Percentiles rank a stretch among this genome's conserved stretches.
These are phyloP conservation scores for Malacoraja senta DNA, from an alignment of 2,797 vertebrate species.

Conservation along the genomic window DNA sequence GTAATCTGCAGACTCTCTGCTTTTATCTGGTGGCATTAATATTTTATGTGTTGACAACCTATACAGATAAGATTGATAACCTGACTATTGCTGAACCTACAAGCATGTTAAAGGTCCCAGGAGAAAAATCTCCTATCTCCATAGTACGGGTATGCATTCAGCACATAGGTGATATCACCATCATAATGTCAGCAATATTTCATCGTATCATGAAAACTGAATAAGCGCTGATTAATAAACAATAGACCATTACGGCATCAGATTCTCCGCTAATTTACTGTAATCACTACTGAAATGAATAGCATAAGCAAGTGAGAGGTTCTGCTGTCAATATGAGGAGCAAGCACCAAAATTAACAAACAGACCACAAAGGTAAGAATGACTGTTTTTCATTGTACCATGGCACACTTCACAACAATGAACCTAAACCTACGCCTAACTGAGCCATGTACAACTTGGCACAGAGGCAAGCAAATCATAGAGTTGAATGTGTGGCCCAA, in stretches of 20 bases:
- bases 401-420: too few species aligned
- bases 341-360: too few species aligned
- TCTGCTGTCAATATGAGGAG: too few species aligned
- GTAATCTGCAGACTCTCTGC: background rate
- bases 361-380: too few species aligned
- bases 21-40: background rate
- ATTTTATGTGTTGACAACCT: background rate
- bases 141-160: background rate
- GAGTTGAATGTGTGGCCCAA: too few species aligned
- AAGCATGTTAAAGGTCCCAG: background rate
- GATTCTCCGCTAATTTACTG: too few species aligned
- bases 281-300: too few species aligned
- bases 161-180: background rate
- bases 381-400: too few species aligned
- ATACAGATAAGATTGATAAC: background rate
- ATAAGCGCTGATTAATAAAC: background rate
- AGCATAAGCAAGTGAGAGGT: too few species aligned
- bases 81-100: background rate
- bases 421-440: too few species aligned
- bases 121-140: background rate
- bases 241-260: background rate
- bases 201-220: background rate
- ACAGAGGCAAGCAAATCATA: too few species aligned
- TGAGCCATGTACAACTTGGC: too few species aligned
- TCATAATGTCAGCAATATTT: background rate